Conservation (phyloP, 2,797 vertebrate genomes). For the Leucoraja ocellata region DNA sequence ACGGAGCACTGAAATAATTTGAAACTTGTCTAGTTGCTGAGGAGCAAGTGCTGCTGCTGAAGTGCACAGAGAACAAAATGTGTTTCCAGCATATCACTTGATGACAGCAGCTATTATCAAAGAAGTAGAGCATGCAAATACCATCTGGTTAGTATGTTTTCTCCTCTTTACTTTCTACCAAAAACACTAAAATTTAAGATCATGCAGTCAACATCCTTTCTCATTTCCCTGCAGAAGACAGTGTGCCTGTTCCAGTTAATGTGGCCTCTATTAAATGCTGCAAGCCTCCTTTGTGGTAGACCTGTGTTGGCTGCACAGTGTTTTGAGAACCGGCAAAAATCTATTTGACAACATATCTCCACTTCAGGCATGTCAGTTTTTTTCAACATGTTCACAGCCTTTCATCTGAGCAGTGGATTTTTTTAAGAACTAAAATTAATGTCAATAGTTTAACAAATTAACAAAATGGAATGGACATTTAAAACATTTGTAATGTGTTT, state of each 20-base stretch:
- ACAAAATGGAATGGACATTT: not conserved
- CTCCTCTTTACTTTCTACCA: not conserved
- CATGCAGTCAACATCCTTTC: slow-evolving; percentile 13
- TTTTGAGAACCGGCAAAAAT: slow-evolving; percentile 3
- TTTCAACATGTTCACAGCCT: not conserved
- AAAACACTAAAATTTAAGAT: slow-evolving; percentile 16
- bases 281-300: not conserved
- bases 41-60: slow-evolving; percentile 54
- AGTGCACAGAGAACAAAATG: slow-evolving; percentile 37
- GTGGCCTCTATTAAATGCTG: not conserved
- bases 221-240: not conserved
- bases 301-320: not conserved
- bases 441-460: not conserved
- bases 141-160: slow-evolving; percentile 62
- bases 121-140: slow-evolving; percentile 60
- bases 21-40: slow-evolving; percentile 38
- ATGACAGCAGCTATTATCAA: slow-evolving; percentile 58
- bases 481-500: not conserved
- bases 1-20: not conserved
- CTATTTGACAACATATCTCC: not conserved
- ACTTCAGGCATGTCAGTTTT: not conserved
- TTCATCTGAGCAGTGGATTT: not conserved
- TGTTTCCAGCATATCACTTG: slow-evolving; percentile 56
- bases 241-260: not conserved
- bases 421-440: not conserved